Evolutionary conservation across 2,888 invertebrate species (phyloP).

Genomic region (Habrosyne pyritoides): DNA sequence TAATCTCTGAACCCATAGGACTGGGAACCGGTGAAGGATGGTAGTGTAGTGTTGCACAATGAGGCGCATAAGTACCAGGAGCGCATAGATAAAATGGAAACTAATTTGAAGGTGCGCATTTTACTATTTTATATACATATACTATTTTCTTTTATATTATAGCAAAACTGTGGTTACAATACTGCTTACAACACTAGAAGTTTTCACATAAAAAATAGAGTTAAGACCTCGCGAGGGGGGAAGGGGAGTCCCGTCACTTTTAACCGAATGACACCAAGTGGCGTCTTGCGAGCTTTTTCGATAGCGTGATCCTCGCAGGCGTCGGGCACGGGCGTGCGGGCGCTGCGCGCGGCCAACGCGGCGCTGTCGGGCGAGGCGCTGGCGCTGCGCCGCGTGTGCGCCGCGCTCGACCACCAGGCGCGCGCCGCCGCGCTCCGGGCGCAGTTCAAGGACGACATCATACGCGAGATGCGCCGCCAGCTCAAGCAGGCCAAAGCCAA

Average conservation of each 20-base stretch:
- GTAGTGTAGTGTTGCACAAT: slow-evolving; percentile 38
- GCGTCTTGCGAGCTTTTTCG: not conserved
- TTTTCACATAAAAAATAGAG: too few relatives aligned
- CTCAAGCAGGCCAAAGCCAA: slow-evolving; percentile 78
- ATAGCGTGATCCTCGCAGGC: slow-evolving; percentile 38
- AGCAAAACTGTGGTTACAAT: too few relatives aligned
- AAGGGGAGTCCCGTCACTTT: too few relatives aligned
- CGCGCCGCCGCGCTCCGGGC: slow-evolving; percentile 79
- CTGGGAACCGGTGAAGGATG: slow-evolving; percentile 64
- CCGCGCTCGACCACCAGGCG: slow-evolving; percentile 82
- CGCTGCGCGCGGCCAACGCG: slow-evolving; percentile 84
- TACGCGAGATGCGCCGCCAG: slow-evolving; percentile 85
- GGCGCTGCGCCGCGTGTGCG: slow-evolving; percentile 77
- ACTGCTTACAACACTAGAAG: too few relatives aligned
- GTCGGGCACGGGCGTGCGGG: slow-evolving; percentile 73
- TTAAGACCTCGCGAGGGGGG: too few relatives aligned
- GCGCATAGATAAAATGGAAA: slow-evolving; percentile 57
- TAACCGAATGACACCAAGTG: too few relatives aligned
- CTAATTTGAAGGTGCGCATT: slow-evolving; percentile 48
- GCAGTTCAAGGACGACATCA: slow-evolving; percentile 86
- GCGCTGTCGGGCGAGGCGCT: slow-evolving; percentile 81
- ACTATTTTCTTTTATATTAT: too few relatives aligned
- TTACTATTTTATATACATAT: not conserved
- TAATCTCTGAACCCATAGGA: slow-evolving; percentile 43
- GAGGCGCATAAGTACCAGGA: slow-evolving; percentile 52